These are phyloP conservation scores for Bovichtus diacanthus DNA, from an alignment of 2,797 vertebrate species.

Conservation along the genomic window DNA sequence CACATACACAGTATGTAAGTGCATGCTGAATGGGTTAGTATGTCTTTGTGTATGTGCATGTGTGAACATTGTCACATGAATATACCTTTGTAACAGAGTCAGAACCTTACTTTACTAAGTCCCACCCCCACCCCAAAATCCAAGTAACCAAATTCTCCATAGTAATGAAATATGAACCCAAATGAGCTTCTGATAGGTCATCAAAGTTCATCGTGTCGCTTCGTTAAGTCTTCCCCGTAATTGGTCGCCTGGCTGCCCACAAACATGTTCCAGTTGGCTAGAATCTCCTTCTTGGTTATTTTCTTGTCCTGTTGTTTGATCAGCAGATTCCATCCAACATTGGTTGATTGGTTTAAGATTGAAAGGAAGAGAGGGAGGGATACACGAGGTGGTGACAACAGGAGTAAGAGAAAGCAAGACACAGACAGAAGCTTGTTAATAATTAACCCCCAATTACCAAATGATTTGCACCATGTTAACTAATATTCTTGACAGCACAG, in stretches of 20 bases:
- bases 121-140: background rate
- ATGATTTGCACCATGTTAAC: conserved; percentile 26
- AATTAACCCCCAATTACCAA: conserved; percentile 66
- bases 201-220: conserved; percentile 92
- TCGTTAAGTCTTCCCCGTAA: conserved; percentile 93
- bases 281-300: conserved; percentile 91
- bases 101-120: background rate
- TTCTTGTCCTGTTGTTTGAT: conserved; percentile 86
- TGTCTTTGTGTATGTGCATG: background rate
- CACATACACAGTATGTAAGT: conserved; percentile 71
- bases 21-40: conserved; percentile 24
- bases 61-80: conserved; percentile 6
- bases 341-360: conserved; percentile 55
- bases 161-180: conserved; percentile 10
- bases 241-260: conserved; percentile 95
- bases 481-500: background rate
- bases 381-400: background rate
- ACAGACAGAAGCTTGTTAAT: conserved; percentile 43
- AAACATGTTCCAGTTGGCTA: conserved; percentile 96
- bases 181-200: conserved; percentile 4
- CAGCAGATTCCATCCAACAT: conserved; percentile 53
- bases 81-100: conserved; percentile 4
- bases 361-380: conserved; percentile 26
- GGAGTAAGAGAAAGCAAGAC: conserved; percentile 14
- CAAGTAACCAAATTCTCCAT: conserved; percentile 16